These are phyloP conservation scores for Phthorimaea operculella DNA, from an alignment of 1,140 invertebrate genomes.

Conservation along the genomic window DNA sequence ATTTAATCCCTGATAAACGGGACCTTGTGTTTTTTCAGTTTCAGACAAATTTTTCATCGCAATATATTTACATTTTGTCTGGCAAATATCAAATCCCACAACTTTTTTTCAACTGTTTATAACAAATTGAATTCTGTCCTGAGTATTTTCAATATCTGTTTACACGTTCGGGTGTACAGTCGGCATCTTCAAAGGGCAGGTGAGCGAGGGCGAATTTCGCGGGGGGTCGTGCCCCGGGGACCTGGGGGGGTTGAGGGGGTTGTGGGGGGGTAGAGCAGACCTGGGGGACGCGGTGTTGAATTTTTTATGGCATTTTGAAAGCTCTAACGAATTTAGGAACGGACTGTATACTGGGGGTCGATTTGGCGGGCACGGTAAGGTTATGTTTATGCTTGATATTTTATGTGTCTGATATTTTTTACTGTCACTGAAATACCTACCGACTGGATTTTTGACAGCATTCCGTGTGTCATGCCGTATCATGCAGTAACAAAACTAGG, in stretches of 20 bases:
- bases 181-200: constrained; percentile 55
- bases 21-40: too few relatives aligned
- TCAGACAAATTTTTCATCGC: too few relatives aligned
- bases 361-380: too few relatives aligned
- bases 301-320: constrained; percentile 24
- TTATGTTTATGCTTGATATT: too few relatives aligned
- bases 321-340: not conserved
- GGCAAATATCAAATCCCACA: not conserved
- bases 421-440: too few relatives aligned
- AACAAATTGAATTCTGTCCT: not conserved
- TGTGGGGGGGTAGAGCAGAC: not conserved
- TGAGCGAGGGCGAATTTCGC: constrained; percentile 44
- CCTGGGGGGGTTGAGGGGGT: not conserved
- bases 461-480: too few relatives aligned
- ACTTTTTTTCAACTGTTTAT: not conserved
- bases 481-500: too few relatives aligned
- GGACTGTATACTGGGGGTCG: too few relatives aligned
- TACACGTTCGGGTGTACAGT: constrained; percentile 23
- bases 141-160: not conserved
- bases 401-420: too few relatives aligned
- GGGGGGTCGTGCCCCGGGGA: constrained; percentile 29
- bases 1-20: not conserved
- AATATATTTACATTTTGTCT: too few relatives aligned
- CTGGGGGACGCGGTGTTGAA: constrained; percentile 15
- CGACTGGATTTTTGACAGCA: too few relatives aligned